Percentiles rank a stretch among this genome's conserved stretches.
phyloP scores from a whole-genome alignment of 2,113 vertebrate genomes.

The Gymnobelideus leadbeateri region DNA sequence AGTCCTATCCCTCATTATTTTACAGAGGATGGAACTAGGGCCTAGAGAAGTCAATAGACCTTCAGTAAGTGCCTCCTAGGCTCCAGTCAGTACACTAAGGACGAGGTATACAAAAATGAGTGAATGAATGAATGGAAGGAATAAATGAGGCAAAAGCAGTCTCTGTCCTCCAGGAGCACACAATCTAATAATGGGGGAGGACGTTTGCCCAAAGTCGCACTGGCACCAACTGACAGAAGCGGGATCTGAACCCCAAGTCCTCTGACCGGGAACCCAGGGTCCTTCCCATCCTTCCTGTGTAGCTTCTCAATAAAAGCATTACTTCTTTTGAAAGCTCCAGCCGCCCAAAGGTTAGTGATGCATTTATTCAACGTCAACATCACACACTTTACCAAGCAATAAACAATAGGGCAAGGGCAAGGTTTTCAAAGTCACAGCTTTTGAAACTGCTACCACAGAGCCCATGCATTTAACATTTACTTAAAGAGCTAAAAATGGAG shows the following conservation, averaged over 20 bases:
- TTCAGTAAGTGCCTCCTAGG: neutral
- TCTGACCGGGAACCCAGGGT: neutral
- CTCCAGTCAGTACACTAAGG: neutral
- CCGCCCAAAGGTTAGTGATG: conserved; percentile 71
- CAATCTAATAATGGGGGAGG: neutral
- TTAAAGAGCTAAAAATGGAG: conserved; percentile 83
- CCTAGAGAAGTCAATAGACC: neutral
- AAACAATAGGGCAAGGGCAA: conserved; percentile 79
- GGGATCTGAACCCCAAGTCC: neutral
- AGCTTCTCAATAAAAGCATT: neutral
- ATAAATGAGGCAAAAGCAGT: neutral
- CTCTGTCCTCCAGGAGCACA: neutral
- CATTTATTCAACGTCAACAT: conserved; percentile 84
- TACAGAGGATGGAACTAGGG: neutral
- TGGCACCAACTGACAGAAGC: neutral
- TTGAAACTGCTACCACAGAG: conserved; percentile 75
- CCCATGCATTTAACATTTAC: conserved; percentile 78
- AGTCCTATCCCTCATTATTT: neutral
- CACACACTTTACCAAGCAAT: conserved; percentile 72
- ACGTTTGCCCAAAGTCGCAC: neutral
- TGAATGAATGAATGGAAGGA: neutral
- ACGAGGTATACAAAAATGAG: neutral
- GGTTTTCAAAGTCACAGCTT: conserved; percentile 80
- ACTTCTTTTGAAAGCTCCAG: conserved; percentile 29
- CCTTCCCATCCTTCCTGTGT: neutral